Conservation (phyloP, 2,888 invertebrate species). For the Hesperia comma region DNA sequence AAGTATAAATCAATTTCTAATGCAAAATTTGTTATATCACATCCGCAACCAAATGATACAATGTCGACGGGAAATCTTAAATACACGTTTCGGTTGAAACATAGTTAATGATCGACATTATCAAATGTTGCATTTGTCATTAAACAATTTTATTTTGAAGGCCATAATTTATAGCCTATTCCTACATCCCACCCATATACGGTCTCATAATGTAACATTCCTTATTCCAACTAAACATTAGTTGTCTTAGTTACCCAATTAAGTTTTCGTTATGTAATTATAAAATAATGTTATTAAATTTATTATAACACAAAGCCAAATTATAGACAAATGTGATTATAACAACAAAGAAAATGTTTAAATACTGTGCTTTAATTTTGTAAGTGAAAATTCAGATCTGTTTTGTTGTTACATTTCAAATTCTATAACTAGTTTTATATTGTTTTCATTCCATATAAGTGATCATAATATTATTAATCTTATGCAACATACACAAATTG, state of each 20-base stretch:
- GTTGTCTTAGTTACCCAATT: constrained; percentile 65
- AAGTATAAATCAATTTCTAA: constrained; percentile 73
- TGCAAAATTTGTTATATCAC: constrained; percentile 72
- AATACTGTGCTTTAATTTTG: constrained; percentile 46
- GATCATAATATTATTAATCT: background rate
- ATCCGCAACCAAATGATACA: constrained; percentile 59
- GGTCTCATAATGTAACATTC: constrained; percentile 61
- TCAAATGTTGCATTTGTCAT: constrained; percentile 39
- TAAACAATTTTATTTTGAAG: constrained; percentile 38
- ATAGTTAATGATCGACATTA: constrained; percentile 50
- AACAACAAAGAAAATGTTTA: constrained; percentile 59
- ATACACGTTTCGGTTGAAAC: constrained; percentile 76
- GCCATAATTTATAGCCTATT: constrained; percentile 48
- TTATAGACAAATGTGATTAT: constrained; percentile 71
- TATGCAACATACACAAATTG: background rate
- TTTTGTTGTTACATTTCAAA: constrained; percentile 66
- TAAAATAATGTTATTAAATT: constrained; percentile 47
- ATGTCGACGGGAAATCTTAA: constrained; percentile 66
- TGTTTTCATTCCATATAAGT: constrained; percentile 67
- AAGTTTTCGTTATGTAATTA: constrained; percentile 57
- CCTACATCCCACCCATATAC: constrained; percentile 59
- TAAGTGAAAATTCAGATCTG: constrained; percentile 72
- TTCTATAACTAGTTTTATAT: constrained; percentile 52
- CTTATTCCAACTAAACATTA: constrained; percentile 60
- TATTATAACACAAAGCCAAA: constrained; percentile 66